phyloP scores from a whole-genome alignment of 2,888 invertebrate species.

The Ischnus inquisitorius region DNA sequence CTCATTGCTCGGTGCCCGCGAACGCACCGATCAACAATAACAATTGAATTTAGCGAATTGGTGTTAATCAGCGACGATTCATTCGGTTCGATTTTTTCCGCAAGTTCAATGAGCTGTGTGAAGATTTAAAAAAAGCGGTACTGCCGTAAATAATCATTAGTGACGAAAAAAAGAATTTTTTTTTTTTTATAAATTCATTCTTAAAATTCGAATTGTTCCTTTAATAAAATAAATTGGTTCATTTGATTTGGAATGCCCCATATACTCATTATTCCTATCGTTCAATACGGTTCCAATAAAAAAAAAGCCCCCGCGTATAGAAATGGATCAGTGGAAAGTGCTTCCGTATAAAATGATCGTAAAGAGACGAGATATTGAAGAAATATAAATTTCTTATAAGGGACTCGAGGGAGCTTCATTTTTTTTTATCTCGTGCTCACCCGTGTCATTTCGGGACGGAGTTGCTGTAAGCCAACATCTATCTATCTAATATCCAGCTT shows the following conservation, averaged over 20 bases:
- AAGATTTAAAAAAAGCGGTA: no score
- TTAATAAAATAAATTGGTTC: not conserved
- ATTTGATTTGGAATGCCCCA: not conserved
- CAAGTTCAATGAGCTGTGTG: no score
- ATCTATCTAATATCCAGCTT: constrained; percentile 28
- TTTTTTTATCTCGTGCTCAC: constrained; percentile 66
- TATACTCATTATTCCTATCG: not conserved
- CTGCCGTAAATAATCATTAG: no score
- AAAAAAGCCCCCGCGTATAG: not conserved
- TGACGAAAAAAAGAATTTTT: no score
- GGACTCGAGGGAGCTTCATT: constrained; percentile 66
- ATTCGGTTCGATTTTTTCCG: not conserved
- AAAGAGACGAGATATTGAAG: constrained; percentile 66
- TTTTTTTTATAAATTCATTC: no score
- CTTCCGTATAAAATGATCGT: constrained; percentile 63
- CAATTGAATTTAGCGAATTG: constrained; percentile 58
- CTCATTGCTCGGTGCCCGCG: constrained; percentile 19
- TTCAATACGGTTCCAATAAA: not conserved
- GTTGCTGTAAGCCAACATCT: constrained; percentile 17
- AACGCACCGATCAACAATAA: constrained; percentile 40
- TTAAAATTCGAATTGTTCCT: no score
- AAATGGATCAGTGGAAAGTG: constrained; percentile 47
- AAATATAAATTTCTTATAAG: constrained; percentile 65
- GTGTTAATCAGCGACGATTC: constrained; percentile 21
- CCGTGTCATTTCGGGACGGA: constrained; percentile 64